Evolutionary conservation across 2,888 invertebrate genomes (phyloP).

Genomic region (Trachelus troglodyta): DNA sequence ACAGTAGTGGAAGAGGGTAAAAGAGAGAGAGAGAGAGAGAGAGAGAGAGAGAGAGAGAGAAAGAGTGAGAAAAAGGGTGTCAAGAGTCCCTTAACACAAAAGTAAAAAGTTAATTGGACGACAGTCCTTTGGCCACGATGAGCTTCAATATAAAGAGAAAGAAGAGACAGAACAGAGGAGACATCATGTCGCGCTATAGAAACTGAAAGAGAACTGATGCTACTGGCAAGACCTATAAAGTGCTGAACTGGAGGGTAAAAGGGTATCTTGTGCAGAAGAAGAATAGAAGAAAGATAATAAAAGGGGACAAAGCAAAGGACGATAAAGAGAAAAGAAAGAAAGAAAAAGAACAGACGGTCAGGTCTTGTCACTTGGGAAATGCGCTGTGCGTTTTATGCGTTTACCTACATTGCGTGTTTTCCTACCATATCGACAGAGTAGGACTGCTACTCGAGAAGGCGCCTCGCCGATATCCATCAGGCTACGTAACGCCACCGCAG

Average conservation of each 20-base stretch:
- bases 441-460: neutral
- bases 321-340: neutral
- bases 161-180: neutral
- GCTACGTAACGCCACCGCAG: constrained; percentile 34
- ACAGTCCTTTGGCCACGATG: neutral
- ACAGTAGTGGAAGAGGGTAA: neutral
- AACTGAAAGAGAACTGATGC: neutral
- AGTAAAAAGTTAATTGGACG: neutral
- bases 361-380: neutral
- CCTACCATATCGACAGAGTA: neutral
- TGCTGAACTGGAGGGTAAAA: neutral
- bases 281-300: neutral
- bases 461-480: constrained; percentile 3
- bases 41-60: too few relatives aligned
- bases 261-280: neutral
- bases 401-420: constrained; percentile 10
- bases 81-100: neutral
- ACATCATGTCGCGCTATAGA: neutral
- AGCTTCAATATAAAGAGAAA: neutral
- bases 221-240: neutral
- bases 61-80: neutral
- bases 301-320: neutral
- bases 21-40: too few relatives aligned
- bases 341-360: neutral
- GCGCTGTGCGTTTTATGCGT: neutral